A percentile compares a stretch with the other conserved stretches of the same genome.
These are phyloP conservation scores for Lepidonotus clava DNA, from an alignment of 2,888 invertebrate species.

Conservation along the genomic window DNA sequence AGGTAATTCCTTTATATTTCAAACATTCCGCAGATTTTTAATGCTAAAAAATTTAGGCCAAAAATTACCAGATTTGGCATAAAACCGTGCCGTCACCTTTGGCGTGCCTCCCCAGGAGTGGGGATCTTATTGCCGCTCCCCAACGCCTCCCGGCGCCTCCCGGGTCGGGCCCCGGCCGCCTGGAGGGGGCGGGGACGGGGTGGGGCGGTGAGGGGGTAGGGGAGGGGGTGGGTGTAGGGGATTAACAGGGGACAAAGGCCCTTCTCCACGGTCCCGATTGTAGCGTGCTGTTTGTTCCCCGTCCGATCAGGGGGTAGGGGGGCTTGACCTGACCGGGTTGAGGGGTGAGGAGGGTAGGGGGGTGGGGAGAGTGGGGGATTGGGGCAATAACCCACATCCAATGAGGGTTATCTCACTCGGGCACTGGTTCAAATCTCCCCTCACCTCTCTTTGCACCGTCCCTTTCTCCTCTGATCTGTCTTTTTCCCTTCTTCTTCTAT, in stretches of 20 bases:
- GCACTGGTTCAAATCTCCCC: too few species aligned
- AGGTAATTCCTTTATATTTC: too few species aligned
- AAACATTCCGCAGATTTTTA: too few species aligned
- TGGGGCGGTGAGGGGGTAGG: not conserved
- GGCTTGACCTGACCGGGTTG: not conserved
- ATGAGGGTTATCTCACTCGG: too few species aligned
- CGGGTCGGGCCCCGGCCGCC: not conserved
- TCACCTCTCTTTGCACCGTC: too few species aligned
- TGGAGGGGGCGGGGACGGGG: not conserved
- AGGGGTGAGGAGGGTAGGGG: not conserved
- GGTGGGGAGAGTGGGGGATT: not conserved
- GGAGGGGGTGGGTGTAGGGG: not conserved
- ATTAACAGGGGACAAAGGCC: constrained; percentile 18
- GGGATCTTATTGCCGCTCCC: constrained; percentile 19
- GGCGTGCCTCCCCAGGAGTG: not conserved
- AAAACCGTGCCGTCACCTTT: constrained; percentile 7
- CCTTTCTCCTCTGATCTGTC: too few species aligned
- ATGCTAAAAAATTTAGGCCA: too few species aligned
- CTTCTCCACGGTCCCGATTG: not conserved
- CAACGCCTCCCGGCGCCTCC: not conserved
- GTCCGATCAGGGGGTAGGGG: not conserved
- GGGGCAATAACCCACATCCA: too few species aligned
- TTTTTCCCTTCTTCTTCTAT: too few species aligned
- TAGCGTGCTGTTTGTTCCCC: not conserved
- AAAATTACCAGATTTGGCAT: not conserved